phyloP scores from a whole-genome alignment of 2,113 vertebrate genomes.

The Opisthocomus hoazin region DNA sequence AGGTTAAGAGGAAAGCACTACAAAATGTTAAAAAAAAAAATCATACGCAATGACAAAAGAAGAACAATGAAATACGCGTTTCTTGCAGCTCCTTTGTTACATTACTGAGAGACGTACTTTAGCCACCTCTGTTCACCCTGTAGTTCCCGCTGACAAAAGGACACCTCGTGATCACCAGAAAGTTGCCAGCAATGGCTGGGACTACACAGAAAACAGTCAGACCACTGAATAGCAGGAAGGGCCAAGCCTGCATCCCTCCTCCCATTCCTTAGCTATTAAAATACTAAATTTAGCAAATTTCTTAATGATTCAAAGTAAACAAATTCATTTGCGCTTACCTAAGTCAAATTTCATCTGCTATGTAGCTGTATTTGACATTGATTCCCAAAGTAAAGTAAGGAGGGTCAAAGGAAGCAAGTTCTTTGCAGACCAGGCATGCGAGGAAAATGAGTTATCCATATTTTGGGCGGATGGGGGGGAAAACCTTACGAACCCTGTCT shows the following conservation, averaged over 20 bases:
- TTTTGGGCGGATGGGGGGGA: too few species aligned
- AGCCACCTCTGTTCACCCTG: not conserved
- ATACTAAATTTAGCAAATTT: not conserved
- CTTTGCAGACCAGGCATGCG: too few species aligned
- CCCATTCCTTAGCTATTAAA: not conserved
- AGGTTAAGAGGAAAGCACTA: not conserved
- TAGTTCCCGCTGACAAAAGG: not conserved
- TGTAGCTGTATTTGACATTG: not conserved
- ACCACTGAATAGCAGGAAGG: not conserved
- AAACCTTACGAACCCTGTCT: too few species aligned
- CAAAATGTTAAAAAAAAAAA: not conserved
- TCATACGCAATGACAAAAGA: not conserved
- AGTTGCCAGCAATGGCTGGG: not conserved
- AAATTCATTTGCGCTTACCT: not conserved
- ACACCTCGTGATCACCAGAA: not conserved
- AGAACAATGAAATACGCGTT: not conserved
- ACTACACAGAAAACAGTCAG: not conserved
- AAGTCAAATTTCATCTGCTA: not conserved
- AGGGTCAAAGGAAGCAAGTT: not conserved
- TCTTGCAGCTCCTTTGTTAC: not conserved
- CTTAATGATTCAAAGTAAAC: not conserved
- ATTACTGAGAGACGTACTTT: not conserved
- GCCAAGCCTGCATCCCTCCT: not conserved
- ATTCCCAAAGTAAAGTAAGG: not conserved
- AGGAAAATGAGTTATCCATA: too few species aligned